A percentile compares a stretch with the other conserved stretches of the same genome.
phyloP scores from a whole-genome alignment of 2,888 invertebrate species.

The Phymatocera aterrima region DNA sequence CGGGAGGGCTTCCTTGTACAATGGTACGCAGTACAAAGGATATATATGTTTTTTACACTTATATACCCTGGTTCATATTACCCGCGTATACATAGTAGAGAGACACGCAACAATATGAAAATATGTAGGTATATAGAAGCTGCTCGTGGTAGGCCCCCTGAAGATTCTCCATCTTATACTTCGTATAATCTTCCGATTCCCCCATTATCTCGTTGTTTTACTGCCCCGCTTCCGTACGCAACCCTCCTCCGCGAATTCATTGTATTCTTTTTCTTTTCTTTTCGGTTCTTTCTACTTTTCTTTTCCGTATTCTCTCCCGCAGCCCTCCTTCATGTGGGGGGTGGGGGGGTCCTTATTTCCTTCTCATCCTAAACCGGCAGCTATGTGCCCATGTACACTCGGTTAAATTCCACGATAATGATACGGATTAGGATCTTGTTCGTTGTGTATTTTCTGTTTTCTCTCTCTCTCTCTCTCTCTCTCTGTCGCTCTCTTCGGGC shows the following conservation, averaged over 20 bases:
- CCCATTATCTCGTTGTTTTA: constrained; percentile 70
- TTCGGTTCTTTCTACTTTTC: neutral
- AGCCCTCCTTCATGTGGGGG: neutral
- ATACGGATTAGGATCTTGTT: neutral
- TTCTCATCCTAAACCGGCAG: neutral
- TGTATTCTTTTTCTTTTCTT: constrained; percentile 54
- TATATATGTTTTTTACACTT: constrained; percentile 4
- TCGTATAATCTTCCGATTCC: constrained; percentile 68
- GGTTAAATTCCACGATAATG: neutral
- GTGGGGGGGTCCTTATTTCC: neutral
- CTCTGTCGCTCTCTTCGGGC: too few relatives aligned
- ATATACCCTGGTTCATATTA: neutral
- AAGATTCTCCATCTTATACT: constrained; percentile 49
- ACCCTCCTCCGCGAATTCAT: constrained; percentile 67
- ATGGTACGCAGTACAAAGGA: constrained; percentile 35
- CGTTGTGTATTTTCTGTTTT: constrained; percentile 23
- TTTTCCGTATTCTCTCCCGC: constrained; percentile 39
- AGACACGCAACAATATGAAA: constrained; percentile 18
- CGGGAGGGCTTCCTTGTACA: constrained; percentile 14
- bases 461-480: constrained; percentile 35
- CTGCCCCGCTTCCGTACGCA: constrained; percentile 61
- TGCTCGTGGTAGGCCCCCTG: neutral
- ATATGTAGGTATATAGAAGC: constrained; percentile 6
- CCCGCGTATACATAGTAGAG: constrained; percentile 37
- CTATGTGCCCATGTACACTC: neutral